A percentile compares a stretch with the other conserved stretches of the same genome.
Evolutionary conservation across 2,888 invertebrate species (phyloP).

Genomic region (Sicus ferrugineus): DNA sequence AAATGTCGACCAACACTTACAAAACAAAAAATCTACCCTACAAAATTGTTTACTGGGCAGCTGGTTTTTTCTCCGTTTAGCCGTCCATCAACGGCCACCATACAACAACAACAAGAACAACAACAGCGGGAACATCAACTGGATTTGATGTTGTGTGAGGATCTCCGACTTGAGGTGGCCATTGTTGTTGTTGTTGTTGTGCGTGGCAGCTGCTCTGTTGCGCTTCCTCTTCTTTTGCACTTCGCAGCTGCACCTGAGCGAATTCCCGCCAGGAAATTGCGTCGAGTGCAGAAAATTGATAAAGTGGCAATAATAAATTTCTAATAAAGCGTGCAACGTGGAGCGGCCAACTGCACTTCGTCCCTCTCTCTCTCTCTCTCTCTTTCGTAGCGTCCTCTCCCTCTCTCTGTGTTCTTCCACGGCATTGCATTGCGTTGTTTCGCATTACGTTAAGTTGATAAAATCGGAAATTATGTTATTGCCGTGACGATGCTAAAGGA

Average conservation of each 20-base stretch:
- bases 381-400: background rate
- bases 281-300: conserved; percentile 33
- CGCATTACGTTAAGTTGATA: conserved; percentile 21
- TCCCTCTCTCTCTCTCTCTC: background rate
- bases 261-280: conserved; percentile 26
- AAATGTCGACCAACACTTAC: no score
- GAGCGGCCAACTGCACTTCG: background rate
- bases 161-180: background rate
- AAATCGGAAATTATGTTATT: conserved; percentile 35
- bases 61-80: background rate
- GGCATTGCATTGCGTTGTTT: conserved; percentile 6
- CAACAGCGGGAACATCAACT: conserved; percentile 9
- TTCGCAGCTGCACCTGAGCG: conserved; percentile 39
- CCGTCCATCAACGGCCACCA: background rate
- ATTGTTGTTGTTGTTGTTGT: background rate
- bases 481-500: conserved; percentile 15
- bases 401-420: background rate
- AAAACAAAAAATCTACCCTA: no score
- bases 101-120: background rate
- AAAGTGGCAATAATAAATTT: conserved; percentile 36
- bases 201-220: background rate
- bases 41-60: no score
- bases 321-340: conserved; percentile 23
- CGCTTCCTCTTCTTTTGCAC: conserved; percentile 35
- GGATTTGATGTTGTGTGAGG: conserved; percentile 3